These are phyloP conservation scores for Andrena trimmerana DNA, from an alignment of 2,888 invertebrate species.

Conservation along the genomic window DNA sequence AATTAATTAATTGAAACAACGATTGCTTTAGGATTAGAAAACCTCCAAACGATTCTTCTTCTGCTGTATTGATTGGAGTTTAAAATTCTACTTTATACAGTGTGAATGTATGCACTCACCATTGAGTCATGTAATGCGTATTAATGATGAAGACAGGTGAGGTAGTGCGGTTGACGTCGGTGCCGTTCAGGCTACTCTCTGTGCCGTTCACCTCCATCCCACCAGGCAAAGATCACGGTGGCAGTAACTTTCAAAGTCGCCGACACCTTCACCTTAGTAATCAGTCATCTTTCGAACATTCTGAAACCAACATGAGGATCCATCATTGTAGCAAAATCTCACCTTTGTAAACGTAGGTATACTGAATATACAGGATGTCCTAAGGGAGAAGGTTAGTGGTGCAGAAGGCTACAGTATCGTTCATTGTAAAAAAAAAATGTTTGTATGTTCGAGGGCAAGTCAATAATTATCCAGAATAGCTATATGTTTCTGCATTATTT, in stretches of 20 bases:
- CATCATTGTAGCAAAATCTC: not conserved
- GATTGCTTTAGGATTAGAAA: no score
- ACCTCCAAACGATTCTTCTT: no score
- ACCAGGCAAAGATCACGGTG: conserved; percentile 61
- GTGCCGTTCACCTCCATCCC: conserved; percentile 81
- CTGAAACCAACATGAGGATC: conserved; percentile 61
- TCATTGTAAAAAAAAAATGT: no score
- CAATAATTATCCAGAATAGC: no score
- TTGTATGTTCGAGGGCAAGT: no score
- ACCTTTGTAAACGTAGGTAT: not conserved
- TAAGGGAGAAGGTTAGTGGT: no score
- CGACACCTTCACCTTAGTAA: conserved; percentile 66
- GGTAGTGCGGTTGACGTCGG: conserved; percentile 88
- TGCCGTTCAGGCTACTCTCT: conserved; percentile 82
- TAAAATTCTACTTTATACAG: not conserved
- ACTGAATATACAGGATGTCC: no score
- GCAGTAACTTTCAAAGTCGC: conserved; percentile 69
- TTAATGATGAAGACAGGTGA: conserved; percentile 92
- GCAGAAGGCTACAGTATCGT: no score
- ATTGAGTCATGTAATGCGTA: conserved; percentile 91
- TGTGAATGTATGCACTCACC: conserved; percentile 86
- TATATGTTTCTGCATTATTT: no score
- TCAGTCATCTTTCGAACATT: conserved; percentile 76
- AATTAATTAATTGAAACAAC: no score
- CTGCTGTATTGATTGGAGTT: not conserved